These are phyloP conservation scores for Drosophila borealis DNA, from an alignment of 2,888 invertebrate genomes.

Conservation along the genomic window DNA sequence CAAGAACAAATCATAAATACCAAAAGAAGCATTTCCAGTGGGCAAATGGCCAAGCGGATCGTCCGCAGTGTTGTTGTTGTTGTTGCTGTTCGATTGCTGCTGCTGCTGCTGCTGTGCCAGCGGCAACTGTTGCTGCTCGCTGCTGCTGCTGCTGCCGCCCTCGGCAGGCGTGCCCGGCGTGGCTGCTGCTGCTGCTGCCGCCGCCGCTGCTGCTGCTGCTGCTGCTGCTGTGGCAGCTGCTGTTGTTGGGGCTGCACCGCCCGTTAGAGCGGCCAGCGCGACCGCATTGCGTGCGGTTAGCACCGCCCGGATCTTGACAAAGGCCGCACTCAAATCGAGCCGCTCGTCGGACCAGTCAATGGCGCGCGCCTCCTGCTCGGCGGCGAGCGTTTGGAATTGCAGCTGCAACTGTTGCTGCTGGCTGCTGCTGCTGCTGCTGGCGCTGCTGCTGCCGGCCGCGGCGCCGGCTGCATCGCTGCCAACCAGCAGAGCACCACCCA, in stretches of 20 bases:
- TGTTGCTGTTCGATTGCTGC: conserved; percentile 34
- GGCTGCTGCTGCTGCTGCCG: conserved; percentile 12
- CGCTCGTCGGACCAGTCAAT: conserved; percentile 82
- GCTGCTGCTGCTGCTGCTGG: conserved; percentile 37
- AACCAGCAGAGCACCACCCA: conserved; percentile 45
- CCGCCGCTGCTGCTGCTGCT: conserved; percentile 34
- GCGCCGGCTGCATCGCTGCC: conserved; percentile 47
- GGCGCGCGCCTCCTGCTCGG: conserved; percentile 80
- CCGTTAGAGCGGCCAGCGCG: conserved; percentile 51
- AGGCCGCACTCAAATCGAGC: conserved; percentile 79
- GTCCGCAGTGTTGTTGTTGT: conserved; percentile 51
- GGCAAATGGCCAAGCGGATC: conserved; percentile 82
- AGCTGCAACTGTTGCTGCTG: conserved; percentile 70
- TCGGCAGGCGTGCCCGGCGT: conserved; percentile 22
- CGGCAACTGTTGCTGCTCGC: conserved; percentile 29
- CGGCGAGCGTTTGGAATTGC: conserved; percentile 69
- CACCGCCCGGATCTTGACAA: conserved; percentile 81
- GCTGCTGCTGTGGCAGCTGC: conserved; percentile 30
- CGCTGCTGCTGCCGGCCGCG: conserved; percentile 25
- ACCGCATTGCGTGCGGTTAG: conserved; percentile 79
- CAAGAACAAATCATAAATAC: conserved; percentile 73
- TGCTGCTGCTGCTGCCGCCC: conserved; percentile 13
- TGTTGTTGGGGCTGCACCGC: conserved; percentile 31
- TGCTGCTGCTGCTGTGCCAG: conserved; percentile 58
- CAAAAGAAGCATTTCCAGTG: conserved; percentile 80